A percentile compares a stretch with the other conserved stretches of the same genome.
phyloP scores from a whole-genome alignment of 2,113 vertebrate species.

The Hippopotamus amphibius region DNA sequence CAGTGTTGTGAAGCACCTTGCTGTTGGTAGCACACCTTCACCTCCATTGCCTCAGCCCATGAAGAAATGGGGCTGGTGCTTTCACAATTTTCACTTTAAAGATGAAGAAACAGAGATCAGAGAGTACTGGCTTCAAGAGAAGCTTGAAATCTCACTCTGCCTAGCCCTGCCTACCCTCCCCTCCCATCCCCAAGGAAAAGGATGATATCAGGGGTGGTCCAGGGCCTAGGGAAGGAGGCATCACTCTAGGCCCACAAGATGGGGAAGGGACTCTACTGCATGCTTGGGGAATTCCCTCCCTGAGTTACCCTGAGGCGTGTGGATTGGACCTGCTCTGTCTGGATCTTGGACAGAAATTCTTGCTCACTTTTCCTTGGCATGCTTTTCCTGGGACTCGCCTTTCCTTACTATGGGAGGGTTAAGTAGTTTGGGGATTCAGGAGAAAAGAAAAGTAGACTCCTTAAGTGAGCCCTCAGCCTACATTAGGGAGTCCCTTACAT shows the following conservation, averaged over 20 bases:
- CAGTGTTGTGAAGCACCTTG: neutral
- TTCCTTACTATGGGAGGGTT: neutral
- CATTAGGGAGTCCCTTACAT: neutral
- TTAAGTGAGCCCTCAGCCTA: neutral
- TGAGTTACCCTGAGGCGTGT: neutral
- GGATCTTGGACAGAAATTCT: neutral
- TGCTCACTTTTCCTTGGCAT: neutral
- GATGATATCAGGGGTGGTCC: too few relatives aligned
- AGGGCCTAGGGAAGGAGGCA: neutral
- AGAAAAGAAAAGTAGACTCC: constrained; percentile 11
- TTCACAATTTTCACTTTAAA: neutral
- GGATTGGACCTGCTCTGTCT: neutral
- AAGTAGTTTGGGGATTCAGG: neutral
- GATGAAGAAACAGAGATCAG: neutral
- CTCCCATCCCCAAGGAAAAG: neutral
- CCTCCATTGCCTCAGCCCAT: neutral
- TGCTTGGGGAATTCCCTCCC: neutral
- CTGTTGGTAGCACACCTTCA: fast-evolving
- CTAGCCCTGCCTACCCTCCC: neutral
- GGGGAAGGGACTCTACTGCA: neutral
- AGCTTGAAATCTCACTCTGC: neutral
- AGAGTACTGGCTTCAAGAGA: neutral
- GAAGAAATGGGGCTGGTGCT: neutral
- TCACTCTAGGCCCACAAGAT: fast-evolving
- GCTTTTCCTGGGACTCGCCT: neutral